These are phyloP conservation scores for Cettia cetti DNA, from an alignment of 2,113 vertebrate species.

Conservation along the genomic window DNA sequence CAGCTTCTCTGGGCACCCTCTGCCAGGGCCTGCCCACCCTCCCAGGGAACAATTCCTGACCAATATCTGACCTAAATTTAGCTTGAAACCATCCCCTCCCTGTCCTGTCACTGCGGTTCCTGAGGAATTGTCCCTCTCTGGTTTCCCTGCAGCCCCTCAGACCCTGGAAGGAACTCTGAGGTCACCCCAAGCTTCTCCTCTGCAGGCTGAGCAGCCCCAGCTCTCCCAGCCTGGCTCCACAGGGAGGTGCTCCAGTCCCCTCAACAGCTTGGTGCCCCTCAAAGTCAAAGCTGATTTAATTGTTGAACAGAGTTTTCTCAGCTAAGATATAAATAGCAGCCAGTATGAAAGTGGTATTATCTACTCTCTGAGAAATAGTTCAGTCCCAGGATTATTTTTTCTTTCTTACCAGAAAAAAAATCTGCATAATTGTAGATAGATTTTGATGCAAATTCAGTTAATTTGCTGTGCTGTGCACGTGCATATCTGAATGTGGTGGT, in stretches of 20 bases:
- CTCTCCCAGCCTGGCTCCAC: background rate
- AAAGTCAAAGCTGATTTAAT: background rate
- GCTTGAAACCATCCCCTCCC: background rate
- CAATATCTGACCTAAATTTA: background rate
- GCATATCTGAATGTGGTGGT: no score
- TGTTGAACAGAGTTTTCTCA: background rate
- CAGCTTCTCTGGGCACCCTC: background rate
- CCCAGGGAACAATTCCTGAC: background rate
- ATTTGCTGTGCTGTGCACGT: background rate
- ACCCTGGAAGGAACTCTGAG: background rate
- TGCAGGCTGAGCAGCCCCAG: background rate
- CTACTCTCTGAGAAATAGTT: background rate
- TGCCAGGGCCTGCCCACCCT: background rate
- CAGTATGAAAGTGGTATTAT: background rate
- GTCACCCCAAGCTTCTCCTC: background rate
- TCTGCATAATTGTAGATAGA: background rate
- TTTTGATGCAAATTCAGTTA: background rate
- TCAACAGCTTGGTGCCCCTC: background rate
- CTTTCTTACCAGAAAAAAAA: background rate
- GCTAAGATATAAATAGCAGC: background rate
- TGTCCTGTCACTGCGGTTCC: background rate
- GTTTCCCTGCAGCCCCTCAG: background rate
- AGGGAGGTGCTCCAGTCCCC: background rate
- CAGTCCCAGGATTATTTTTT: background rate
- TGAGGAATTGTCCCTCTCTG: background rate